These are phyloP conservation scores for Hydrotaea cyrtoneurina DNA, from an alignment of 2,888 invertebrate genomes.

Conservation along the genomic window DNA sequence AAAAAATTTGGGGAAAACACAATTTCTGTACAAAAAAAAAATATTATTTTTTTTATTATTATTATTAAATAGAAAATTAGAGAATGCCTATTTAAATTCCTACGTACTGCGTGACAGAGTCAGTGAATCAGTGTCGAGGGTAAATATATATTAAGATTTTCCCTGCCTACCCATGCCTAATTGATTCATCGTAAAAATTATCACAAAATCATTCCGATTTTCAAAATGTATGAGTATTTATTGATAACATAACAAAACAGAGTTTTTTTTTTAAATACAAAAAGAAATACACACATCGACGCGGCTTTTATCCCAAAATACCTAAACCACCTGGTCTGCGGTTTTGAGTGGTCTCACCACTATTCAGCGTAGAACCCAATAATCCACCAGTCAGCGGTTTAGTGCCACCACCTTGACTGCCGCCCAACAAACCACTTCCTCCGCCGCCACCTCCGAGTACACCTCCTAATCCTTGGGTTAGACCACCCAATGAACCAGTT, in stretches of 20 bases:
- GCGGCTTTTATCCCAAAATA: constrained; percentile 36
- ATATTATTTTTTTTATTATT: no score
- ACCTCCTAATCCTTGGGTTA: constrained; percentile 64
- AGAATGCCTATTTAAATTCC: no score
- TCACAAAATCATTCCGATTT: no score
- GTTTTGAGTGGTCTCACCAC: constrained; percentile 7
- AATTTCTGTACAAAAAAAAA: no score
- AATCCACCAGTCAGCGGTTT: not conserved
- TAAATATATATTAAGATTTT: no score
- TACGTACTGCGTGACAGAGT: no score
- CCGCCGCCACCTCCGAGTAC: constrained; percentile 3
- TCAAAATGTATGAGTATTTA: not conserved
- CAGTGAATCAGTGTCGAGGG: no score
- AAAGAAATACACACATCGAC: not conserved
- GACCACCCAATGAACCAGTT: constrained; percentile 70
- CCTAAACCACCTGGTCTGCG: constrained; percentile 26
- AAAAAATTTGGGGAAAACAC: no score
- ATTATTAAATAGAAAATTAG: no score
- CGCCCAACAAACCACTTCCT: not conserved
- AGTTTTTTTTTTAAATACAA: not conserved
- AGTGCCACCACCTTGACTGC: not conserved
- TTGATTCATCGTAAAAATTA: no score
- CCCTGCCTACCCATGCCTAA: no score
- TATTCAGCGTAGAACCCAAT: not conserved
- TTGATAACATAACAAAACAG: not conserved